Evolutionary conservation across 2,113 vertebrate genomes (phyloP), one percentile per base, ranked within the genome.

Genomic region (Ceuthmochares aereus): DNA sequence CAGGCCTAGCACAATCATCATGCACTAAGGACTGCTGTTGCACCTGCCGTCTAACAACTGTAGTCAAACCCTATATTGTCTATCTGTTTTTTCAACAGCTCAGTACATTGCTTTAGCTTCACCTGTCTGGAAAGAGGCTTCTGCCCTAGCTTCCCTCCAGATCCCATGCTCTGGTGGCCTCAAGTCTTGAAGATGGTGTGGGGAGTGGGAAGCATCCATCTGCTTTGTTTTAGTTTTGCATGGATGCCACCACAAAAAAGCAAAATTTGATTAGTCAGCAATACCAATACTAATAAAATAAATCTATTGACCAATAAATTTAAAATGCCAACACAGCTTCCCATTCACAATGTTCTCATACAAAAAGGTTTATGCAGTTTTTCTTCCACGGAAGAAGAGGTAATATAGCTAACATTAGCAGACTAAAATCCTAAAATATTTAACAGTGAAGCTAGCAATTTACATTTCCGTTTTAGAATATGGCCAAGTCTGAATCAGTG

Each of bases 391-490:
- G 36, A 82, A 40, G 34, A 85, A 27, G 7, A 86, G 23, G 49
- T 86, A 29, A 47, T 1, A 2, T 54, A 81, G 34, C 32, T 86
- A 92, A 94, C 6, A 68, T 0, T 9, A 87, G 68, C 14, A 83
- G 25, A 69, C 52, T 55, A 92, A 69, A 40, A 73, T 54, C 21
- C 51, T 84, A 74, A 96, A 92, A 90, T 90, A 79, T 55, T 90
- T 84, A 87, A 47, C 14, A 92, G 32, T 13, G 12, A 90, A 87
- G 34, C 60, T 42, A 79, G 54, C 19, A 86, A 93, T 29, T 70
- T 90, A 82, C 83, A 90, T 83, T 81, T 87, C 12, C 9, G 64
- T 87, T 96, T 25, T 37, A 45, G 49, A 90, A 83, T 60, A 91
- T 3, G 15, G 60, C 40, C 14, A 79, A 68, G 9, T 16, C 52